Base-by-base conservation (phyloP, 2,797 vertebrate genomes). In the Acanthiza pusilla region DNA sequence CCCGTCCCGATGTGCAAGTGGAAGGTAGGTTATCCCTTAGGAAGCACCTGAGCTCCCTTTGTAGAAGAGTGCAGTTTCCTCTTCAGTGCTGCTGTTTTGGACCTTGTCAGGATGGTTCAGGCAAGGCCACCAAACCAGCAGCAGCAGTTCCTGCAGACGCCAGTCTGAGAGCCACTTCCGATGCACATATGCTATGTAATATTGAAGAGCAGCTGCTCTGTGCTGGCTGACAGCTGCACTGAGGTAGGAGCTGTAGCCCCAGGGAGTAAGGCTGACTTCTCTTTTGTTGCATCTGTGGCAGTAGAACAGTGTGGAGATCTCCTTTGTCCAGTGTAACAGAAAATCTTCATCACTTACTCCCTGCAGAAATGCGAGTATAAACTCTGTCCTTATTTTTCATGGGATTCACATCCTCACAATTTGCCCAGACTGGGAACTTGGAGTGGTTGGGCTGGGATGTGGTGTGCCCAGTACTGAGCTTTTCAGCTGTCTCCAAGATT, bases 211-310 rank as follows among this genome's bases (percentile, higher is more conserved):
- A 91, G 87, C 81, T 96, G 91, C 78, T 85, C 25, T 5, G 29
- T 57, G 71, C 34, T 77, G 72, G 67, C 75, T 88, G 88, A 58
- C 91, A 96, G 94, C 86, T 96, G 86, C 68, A 13, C 10, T n/a
- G 84, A 80, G 74, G 58, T 77, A 38, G 61, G 40, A 80, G 36
- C 58, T 72, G 68, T 22, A 66, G 78, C 84, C 81, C n/a, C 61
- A 38, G 75, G 86, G 81, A 72, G 36, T 19, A 45, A 83, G 86
- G 5, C 78, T 55, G 78, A 34, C 78, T 93, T 62, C 50, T 61
- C 38, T 89, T 83, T 53, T 71, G 29, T 54, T 85, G 50, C 50
- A 34, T 83, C 75, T 83, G 57, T 72, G 89, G 48, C 63, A 58
- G 48, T 43, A 87, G 71, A 38, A 30, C 32, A 36, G 43, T 26